Base-by-base conservation (phyloP, 2,113 vertebrate genomes). In the Alligator mississippiensis region DNA sequence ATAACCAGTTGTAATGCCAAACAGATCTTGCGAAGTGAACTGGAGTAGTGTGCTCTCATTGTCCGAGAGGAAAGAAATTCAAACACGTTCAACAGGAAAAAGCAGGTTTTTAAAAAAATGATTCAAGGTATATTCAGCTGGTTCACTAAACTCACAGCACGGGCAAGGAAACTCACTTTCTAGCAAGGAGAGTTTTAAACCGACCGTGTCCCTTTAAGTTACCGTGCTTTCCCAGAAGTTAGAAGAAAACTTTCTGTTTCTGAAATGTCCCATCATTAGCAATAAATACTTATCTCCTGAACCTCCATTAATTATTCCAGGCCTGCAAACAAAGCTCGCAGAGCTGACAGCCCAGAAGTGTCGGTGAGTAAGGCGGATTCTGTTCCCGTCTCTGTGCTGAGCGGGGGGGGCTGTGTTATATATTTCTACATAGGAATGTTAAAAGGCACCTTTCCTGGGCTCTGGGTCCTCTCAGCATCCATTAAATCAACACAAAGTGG, bases 301-400 rank as follows among this genome's bases (percentile, higher is more conserved):
- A 0, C 14, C 54, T 87, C 77, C 93, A 62, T 21, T 64, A 15
- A 7, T 30, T 22, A 19, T 63, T 81, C 15, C 94, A 99, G 99
- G 98, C 4, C 98, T 99, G 98, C 99, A 99, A 83, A 97, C 97
- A 89, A 99, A 99, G 85, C 98, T 99, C 77, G 93, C 98, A 2
- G 99, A 99, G 90, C 96, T 99, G 95, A 99, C 98, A 64, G 98
- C 98, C 0, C 99, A 99, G 97, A 98, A 99, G 85, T 98, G 98
- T 93, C 98, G 99, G 99, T 99, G 95, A 99, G 99, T 97, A 1
- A 47, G 3, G 11, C 74, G 2, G 3, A 3, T 3, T 5, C 28
- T 5, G 27, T 66, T 25, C 80, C 62, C 4, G 24, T 18, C n/a
- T 60, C 14, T 18, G 19, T 6, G 4, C 64, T 9, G 8, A 3